Conservation (phyloP, 2,888 invertebrate species). For the Caenorhabditis angaria region DNA sequence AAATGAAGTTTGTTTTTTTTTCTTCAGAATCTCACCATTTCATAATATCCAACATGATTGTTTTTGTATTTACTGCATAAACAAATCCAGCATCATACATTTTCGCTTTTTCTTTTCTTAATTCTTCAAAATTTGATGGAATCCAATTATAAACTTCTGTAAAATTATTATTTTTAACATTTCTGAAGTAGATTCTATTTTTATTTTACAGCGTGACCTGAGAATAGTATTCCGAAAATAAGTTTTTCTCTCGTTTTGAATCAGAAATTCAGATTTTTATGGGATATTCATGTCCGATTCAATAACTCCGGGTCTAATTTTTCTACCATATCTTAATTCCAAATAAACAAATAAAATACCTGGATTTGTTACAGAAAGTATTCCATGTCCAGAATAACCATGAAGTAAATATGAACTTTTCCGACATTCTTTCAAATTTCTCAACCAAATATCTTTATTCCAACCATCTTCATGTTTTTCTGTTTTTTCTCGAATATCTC, state of each 20-base stretch:
- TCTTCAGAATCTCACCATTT: conserved; percentile 53
- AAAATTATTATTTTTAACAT: no score
- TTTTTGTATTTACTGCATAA: conserved; percentile 42
- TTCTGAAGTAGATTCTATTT: no score
- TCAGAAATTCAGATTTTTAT: no score
- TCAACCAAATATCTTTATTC: conserved; percentile 30
- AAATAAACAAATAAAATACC: no score
- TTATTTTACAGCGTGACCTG: no score
- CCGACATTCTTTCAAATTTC: conserved; percentile 40
- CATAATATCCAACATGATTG: conserved; percentile 66
- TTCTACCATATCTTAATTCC: no score
- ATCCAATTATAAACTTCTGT: conserved; percentile 72
- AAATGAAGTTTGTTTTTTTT: background rate
- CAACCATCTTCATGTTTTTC: conserved; percentile 43
- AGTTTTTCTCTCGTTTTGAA: no score
- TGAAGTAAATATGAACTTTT: conserved; percentile 50
- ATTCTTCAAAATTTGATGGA: conserved; percentile 63
- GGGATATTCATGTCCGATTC: no score
- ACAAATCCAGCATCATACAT: conserved; percentile 71
- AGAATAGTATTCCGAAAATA: no score
- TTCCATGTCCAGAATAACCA: conserved; percentile 62
- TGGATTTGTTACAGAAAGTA: conserved; percentile 55
- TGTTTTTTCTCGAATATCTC: conserved; percentile 24
- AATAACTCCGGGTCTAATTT: no score
- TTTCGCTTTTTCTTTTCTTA: conserved; percentile 48